These are phyloP conservation scores for Armadillidium nasatum DNA, from an alignment of 1,140 invertebrate genomes.

Conservation along the genomic window DNA sequence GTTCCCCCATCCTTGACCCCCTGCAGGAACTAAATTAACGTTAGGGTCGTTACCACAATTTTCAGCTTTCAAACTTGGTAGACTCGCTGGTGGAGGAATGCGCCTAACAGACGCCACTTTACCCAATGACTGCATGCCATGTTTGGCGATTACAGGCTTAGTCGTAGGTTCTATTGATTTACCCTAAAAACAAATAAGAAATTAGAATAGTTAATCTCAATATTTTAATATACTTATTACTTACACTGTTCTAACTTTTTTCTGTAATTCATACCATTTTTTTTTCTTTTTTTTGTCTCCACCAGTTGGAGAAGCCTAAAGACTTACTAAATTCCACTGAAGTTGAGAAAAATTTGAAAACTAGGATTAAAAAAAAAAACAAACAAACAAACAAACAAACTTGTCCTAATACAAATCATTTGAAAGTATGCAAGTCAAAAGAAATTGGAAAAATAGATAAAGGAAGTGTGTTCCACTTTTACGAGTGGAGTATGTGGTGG, in stretches of 20 bases:
- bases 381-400: not conserved
- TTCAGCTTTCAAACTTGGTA: conserved; percentile 96
- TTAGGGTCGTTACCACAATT: conserved; percentile 68
- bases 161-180: conserved; percentile 80
- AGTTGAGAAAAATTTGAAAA: not conserved
- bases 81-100: conserved; percentile 84
- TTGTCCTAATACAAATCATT: conserved; percentile 6
- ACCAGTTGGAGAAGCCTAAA: too few relatives aligned
- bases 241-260: not conserved
- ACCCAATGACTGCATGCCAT: conserved; percentile 97
- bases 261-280: not conserved
- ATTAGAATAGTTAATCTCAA: too few relatives aligned
- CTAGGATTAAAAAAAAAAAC: not conserved
- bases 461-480: too few relatives aligned
- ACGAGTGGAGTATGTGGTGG: too few relatives aligned
- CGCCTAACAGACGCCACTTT: conserved; percentile 87
- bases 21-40: conserved; percentile 66
- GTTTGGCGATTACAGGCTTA: conserved; percentile 87
- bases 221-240: too few relatives aligned
- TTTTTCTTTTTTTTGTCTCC: not conserved
- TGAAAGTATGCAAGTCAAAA: too few relatives aligned
- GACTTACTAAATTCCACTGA: not conserved
- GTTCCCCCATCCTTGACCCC: conserved; percentile 67
- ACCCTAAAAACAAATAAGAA: conserved; percentile 58
- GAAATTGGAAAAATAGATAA: too few relatives aligned